Evolutionary conservation across 2,888 invertebrate species (phyloP).

Genomic region (Sacculina carcini): DNA sequence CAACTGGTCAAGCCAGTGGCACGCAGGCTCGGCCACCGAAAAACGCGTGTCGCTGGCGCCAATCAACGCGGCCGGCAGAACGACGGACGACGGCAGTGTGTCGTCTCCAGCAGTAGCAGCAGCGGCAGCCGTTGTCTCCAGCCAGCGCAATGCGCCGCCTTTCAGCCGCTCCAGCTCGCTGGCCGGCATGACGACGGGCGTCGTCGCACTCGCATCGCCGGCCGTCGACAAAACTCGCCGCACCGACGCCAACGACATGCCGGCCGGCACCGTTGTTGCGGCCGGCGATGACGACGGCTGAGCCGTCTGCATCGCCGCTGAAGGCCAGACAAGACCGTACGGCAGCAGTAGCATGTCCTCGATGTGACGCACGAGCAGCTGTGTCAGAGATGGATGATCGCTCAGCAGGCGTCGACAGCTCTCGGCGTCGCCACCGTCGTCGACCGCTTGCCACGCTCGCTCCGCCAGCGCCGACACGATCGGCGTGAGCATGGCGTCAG

Average conservation of each 20-base stretch:
- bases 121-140: too few species aligned
- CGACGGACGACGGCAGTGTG: slow-evolving; percentile 42
- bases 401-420: not conserved
- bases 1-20: slow-evolving; percentile 51
- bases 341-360: slow-evolving; percentile 10
- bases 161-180: slow-evolving; percentile 62
- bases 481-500: too few species aligned
- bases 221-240: too few species aligned
- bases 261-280: slow-evolving; percentile 11
- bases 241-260: too few species aligned
- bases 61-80: slow-evolving; percentile 47
- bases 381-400: not conserved
- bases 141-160: slow-evolving; percentile 50
- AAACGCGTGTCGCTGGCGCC: slow-evolving; percentile 70
- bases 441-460: too few species aligned
- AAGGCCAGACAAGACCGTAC: slow-evolving; percentile 5
- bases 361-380: not conserved
- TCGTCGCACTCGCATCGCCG: too few species aligned
- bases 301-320: slow-evolving; percentile 8
- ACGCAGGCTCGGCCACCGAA: slow-evolving; percentile 63
- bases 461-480: too few species aligned
- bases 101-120: too few species aligned
- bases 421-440: not conserved
- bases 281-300: not conserved
- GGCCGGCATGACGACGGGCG: too few species aligned